Evolutionary conservation across 1,140 invertebrate species (phyloP).

Genomic region (Nebria ingens): DNA sequence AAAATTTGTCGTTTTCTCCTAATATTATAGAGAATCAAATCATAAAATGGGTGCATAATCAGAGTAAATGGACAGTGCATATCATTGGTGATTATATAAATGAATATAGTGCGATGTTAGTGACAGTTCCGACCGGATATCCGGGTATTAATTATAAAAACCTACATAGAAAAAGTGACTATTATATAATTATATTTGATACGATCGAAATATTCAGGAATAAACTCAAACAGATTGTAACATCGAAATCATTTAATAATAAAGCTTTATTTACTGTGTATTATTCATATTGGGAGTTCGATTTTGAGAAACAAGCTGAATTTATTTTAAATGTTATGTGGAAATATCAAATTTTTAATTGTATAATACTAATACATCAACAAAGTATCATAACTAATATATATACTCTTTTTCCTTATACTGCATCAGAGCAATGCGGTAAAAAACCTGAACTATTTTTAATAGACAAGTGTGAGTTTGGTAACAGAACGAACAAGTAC

Average conservation of each 20-base stretch:
- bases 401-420: background rate
- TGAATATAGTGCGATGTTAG: background rate
- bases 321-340: background rate
- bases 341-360: background rate
- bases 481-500: background rate
- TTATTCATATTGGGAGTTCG: background rate
- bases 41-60: background rate
- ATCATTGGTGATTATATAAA: background rate
- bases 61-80: background rate
- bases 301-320: background rate
- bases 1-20: background rate
- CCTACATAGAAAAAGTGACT: background rate
- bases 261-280: background rate
- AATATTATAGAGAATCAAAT: background rate
- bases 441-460: background rate
- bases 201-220: background rate
- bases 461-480: background rate
- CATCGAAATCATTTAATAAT: background rate
- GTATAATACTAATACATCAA: background rate
- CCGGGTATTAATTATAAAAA: background rate
- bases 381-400: background rate
- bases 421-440: background rate
- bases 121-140: background rate
- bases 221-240: background rate
- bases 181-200: slow-evolving; percentile 1